These are phyloP conservation scores for Parthenolecanium corni DNA, from an alignment of 2,888 invertebrate species.

Conservation along the genomic window DNA sequence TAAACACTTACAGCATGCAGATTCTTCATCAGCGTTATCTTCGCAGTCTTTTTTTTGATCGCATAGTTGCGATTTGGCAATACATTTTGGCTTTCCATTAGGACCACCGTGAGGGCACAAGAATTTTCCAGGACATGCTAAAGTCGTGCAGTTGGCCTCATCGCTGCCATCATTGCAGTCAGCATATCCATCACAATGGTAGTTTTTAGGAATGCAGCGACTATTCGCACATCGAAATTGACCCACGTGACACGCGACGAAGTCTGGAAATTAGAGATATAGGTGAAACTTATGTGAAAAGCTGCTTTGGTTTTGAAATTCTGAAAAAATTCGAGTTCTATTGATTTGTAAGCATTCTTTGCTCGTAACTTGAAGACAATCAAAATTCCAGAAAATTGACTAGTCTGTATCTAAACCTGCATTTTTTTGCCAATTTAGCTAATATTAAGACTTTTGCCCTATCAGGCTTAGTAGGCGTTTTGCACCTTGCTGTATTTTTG, in stretches of 20 bases:
- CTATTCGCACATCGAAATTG: slow-evolving; percentile 90
- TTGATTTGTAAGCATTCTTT: too few relatives aligned
- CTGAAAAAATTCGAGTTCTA: too few relatives aligned
- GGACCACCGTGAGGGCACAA: slow-evolving; percentile 67
- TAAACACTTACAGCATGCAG: slow-evolving; percentile 66
- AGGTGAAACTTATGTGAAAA: too few relatives aligned
- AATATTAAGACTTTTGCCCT: too few relatives aligned
- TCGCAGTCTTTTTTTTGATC: slow-evolving; percentile 84
- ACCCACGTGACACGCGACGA: slow-evolving; percentile 74
- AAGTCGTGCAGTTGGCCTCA: slow-evolving; percentile 74
- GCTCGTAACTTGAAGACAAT: too few relatives aligned
- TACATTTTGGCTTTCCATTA: slow-evolving; percentile 69
- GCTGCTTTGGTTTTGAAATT: not conserved
- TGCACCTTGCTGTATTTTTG: too few relatives aligned
- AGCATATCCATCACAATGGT: slow-evolving; percentile 72
- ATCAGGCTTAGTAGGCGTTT: too few relatives aligned
- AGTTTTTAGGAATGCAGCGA: slow-evolving; percentile 78
- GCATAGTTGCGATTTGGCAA: slow-evolving; percentile 74
- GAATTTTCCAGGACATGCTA: slow-evolving; percentile 82
- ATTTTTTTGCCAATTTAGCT: too few relatives aligned
- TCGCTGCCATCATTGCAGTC: slow-evolving; percentile 89
- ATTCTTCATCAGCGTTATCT: slow-evolving; percentile 78
- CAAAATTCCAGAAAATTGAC: too few relatives aligned
- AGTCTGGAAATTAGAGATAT: slow-evolving; percentile 49
- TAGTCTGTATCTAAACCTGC: too few relatives aligned